Percentiles rank a stretch among this genome's conserved stretches.
Conservation (phyloP, 2,797 vertebrate genomes). For the Paramormyrops hopkinsi region DNA sequence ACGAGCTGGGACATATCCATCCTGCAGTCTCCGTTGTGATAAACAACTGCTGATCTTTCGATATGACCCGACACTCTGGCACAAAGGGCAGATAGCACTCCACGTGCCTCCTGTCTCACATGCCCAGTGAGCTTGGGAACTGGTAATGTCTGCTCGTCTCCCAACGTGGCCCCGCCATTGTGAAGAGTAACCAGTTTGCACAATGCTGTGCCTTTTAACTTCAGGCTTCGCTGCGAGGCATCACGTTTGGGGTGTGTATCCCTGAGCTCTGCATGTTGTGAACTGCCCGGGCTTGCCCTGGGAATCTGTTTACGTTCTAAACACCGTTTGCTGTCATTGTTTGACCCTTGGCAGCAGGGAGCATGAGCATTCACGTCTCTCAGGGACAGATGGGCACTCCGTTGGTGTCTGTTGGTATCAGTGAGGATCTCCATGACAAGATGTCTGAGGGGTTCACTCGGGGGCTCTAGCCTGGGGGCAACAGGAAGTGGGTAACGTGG, state of each 20-base stretch:
- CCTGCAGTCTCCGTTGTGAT: not conserved
- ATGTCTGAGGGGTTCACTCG: not conserved
- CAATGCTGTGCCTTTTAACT: not conserved
- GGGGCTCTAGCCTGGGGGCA: not conserved
- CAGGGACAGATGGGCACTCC: not conserved
- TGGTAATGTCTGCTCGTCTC: not conserved
- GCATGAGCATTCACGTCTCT: not conserved
- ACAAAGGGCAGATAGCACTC: not conserved
- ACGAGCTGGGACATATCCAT: not conserved
- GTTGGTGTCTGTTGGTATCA: not conserved
- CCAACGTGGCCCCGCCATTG: not conserved
- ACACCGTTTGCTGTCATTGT: not conserved
- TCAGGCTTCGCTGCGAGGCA: not conserved
- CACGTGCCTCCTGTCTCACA: not conserved
- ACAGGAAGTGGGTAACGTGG: not conserved
- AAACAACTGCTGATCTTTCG: not conserved
- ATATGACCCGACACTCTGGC: not conserved
- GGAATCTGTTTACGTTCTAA: not conserved
- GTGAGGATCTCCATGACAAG: not conserved
- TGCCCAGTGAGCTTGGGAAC: not conserved
- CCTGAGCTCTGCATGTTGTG: not conserved
- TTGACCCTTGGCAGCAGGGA: not conserved
- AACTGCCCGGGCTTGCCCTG: not conserved
- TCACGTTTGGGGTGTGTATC: not conserved
- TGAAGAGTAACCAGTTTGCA: not conserved